These are phyloP conservation scores for Cassiopea xamachana DNA, from an alignment of 30 jellyfish, hydroid and myxozoan species.

Conservation along the genomic window DNA sequence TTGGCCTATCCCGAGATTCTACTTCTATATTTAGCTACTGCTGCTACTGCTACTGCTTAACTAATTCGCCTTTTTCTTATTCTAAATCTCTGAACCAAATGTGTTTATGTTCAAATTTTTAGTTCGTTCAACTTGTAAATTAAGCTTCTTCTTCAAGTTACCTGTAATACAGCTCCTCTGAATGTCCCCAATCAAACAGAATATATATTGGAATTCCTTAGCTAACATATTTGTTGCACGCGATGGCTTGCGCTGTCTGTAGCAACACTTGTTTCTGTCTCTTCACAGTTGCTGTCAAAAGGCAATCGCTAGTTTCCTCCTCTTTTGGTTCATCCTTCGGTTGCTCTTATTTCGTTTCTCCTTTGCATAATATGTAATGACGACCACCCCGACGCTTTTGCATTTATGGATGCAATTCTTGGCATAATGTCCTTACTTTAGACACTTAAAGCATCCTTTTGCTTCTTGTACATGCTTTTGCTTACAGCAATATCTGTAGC, in stretches of 20 bases:
- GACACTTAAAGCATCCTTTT: conserved; percentile 1
- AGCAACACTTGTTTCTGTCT: conserved; percentile 1
- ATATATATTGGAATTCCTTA: background rate
- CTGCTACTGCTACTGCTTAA: too few species aligned
- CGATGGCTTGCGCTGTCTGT: conserved; percentile 24
- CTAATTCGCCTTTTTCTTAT: conserved; percentile 9
- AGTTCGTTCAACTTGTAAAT: background rate
- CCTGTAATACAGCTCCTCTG: conserved; percentile 16
- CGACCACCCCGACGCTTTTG: background rate
- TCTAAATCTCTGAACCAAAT: background rate
- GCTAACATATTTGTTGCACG: background rate
- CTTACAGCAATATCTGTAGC: background rate
- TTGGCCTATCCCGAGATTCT: background rate
- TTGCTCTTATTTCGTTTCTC: conserved; percentile 1
- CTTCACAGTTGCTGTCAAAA: conserved; percentile 1
- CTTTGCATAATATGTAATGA: conserved; percentile 18
- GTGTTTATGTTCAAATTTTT: conserved; percentile 23
- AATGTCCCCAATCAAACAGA: conserved; percentile 22
- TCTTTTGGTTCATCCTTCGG: conserved; percentile 28
- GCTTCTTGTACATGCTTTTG: background rate
- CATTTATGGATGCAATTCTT: background rate
- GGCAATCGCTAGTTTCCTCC: background rate
- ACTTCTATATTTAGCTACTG: background rate
- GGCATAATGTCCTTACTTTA: background rate
- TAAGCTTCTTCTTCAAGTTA: background rate